phyloP scores from a whole-genome alignment of 2,797 vertebrate genomes.

The Sebastiscus albofasciatus region DNA sequence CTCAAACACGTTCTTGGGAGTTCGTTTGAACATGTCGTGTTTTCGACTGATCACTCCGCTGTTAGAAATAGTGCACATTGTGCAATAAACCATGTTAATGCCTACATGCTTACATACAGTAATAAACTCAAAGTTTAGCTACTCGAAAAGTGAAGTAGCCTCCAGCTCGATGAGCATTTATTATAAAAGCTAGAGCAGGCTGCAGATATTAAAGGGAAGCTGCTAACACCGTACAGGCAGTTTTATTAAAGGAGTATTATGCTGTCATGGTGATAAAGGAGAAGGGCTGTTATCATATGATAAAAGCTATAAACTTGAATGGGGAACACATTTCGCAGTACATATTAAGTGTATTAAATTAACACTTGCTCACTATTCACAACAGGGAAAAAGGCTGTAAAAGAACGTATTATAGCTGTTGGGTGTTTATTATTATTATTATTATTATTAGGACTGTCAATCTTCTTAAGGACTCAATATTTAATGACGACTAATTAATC shows the following conservation, averaged over 20 bases:
- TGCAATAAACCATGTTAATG: background rate
- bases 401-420: background rate
- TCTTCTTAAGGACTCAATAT: too few relatives aligned
- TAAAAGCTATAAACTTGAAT: background rate
- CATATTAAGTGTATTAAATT: background rate
- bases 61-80: background rate
- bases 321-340: background rate
- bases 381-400: background rate
- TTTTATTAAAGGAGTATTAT: too few relatives aligned
- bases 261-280: background rate
- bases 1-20: background rate
- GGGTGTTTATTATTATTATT: too few relatives aligned
- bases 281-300: background rate
- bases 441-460: too few relatives aligned
- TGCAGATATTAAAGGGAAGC: background rate
- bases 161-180: background rate
- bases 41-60: background rate
- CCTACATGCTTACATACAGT: too few relatives aligned
- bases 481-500: too few relatives aligned
- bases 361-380: background rate
- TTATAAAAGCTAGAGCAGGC: background rate
- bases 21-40: background rate
- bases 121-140: background rate
- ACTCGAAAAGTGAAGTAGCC: background rate
- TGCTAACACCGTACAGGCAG: background rate